Conservation (phyloP, 1,140 invertebrate species). For the Drosophila novamexicana region DNA sequence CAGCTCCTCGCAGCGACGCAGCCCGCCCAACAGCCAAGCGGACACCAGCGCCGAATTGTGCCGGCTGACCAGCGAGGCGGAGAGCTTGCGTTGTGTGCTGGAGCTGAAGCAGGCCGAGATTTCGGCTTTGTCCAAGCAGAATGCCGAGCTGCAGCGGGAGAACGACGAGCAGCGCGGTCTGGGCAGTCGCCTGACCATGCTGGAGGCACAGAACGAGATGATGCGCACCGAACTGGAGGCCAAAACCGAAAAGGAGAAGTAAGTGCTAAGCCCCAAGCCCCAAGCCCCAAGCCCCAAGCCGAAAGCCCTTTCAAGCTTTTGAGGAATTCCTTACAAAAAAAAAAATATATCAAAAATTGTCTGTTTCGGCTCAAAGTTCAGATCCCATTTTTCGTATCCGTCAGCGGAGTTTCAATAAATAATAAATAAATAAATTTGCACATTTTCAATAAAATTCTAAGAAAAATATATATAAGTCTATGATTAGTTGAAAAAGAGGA, state of each 20-base stretch:
- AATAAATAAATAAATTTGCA: too few species aligned
- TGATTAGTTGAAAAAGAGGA: too few species aligned
- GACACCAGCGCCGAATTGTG: conserved; percentile 69
- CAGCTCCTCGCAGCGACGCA: conserved; percentile 56
- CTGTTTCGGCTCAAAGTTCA: too few species aligned
- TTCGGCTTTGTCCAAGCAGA: conserved; percentile 88
- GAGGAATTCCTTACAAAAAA: too few species aligned
- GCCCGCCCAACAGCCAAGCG: conserved; percentile 47
- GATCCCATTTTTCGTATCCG: too few species aligned
- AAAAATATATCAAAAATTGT: too few species aligned
- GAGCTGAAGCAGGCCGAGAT: conserved; percentile 91
- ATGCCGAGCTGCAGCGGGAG: conserved; percentile 86
- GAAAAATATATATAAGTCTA: too few species aligned
- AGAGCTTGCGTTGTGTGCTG: conserved; percentile 90
- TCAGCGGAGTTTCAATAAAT: too few species aligned
- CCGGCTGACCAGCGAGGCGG: conserved; percentile 87
- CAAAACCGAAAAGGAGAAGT: conserved; percentile 87
- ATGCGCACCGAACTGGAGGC: conserved; percentile 88
- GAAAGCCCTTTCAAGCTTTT: too few species aligned
- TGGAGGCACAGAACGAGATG: conserved; percentile 89
- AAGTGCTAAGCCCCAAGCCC: conserved; percentile 53
- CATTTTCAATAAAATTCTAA: too few species aligned
- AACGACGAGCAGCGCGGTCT: conserved; percentile 86
- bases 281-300: too few species aligned
- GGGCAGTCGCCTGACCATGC: conserved; percentile 85